Evolutionary conservation across 1,140 invertebrate genomes (phyloP), one percentile per base, ranked within the genome.

Genomic region (Heliconius hewitsoni): DNA sequence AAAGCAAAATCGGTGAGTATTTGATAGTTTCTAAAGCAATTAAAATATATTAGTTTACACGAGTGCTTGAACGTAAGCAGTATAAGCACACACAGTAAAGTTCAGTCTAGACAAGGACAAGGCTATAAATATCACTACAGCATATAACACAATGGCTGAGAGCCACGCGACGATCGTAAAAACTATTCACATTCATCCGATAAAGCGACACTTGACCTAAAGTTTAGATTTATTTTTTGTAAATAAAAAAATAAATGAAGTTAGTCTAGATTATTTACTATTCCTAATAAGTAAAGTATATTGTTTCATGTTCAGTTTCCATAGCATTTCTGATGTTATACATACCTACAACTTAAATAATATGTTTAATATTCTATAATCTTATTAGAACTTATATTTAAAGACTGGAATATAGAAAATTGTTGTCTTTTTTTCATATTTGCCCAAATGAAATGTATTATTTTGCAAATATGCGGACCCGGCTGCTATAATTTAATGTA

Each of bases 71-170:
- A 66, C 60, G 60, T 66, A 8, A 66, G 27, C 60, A 27, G 60
- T 66, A 66, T 30, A 66, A 30, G 23, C 23, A 23, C 37, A 37
- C 55, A 75, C 37, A 13, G 13, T 73, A 78, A 19, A 73, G 50
- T 73, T 34, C 0, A 57, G 76, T 78, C 71, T 78, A 78, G 76
- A 78, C 73, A 60, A 75, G 34, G 55, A 66, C 73, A 60, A 30
- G 75, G 73, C 78, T 60, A 79, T 79, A 79, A 79, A 79, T 74
- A 75, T 37, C 73, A 79, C 78, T 75, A 71, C 42, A 71, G 73
- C 74, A 71, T 75, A 79, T 79, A 75, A 79, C 71, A 79, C 78
- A 79, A 79, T 71, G 71, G 78, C 73, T 55, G 74, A 75, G 77
- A 75, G 52, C 37, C 73, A 74, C 78, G 66, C 73, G 23, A 23